These are phyloP conservation scores for Lucilia cuprina DNA, from an alignment of 1,140 invertebrate species.

Conservation along the genomic window DNA sequence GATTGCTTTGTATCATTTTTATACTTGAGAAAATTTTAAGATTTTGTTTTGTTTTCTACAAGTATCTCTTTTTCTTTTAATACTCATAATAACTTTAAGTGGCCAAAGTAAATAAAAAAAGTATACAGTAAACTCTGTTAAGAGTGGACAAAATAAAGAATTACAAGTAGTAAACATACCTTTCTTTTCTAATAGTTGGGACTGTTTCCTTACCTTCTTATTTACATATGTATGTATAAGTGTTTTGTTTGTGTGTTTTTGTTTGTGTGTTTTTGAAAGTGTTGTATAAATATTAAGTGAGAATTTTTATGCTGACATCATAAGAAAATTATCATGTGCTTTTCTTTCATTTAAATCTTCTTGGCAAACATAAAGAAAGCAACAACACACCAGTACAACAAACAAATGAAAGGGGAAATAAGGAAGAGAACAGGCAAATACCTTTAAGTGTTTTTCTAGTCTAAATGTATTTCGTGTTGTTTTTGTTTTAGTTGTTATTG, in stretches of 20 bases:
- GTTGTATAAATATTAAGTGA: not conserved
- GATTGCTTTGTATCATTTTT: conserved; percentile 3
- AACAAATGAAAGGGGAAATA: not conserved
- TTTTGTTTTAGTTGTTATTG: not conserved
- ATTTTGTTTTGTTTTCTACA: not conserved
- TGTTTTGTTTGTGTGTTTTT: not conserved
- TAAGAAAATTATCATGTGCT: conserved; percentile 10
- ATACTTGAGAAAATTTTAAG: conserved; percentile 7
- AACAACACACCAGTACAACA: not conserved
- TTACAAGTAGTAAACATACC: too few species aligned
- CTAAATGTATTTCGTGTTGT: not conserved
- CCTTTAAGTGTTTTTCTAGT: not conserved
- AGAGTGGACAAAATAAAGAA: not conserved
- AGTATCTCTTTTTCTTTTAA: not conserved
- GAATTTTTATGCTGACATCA: not conserved
- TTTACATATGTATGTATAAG: not conserved
- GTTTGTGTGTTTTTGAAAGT: not conserved
- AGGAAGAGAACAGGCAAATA: not conserved
- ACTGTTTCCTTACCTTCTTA: too few species aligned
- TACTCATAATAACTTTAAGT: conserved; percentile 1
- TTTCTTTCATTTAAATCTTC: conserved; percentile 18
- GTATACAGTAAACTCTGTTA: not conserved
- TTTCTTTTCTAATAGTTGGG: too few species aligned
- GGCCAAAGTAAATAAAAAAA: not conserved
- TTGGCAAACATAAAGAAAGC: not conserved